These are phyloP conservation scores for Watsonalla binaria DNA, from an alignment of 2,888 invertebrate genomes.

Conservation along the genomic window DNA sequence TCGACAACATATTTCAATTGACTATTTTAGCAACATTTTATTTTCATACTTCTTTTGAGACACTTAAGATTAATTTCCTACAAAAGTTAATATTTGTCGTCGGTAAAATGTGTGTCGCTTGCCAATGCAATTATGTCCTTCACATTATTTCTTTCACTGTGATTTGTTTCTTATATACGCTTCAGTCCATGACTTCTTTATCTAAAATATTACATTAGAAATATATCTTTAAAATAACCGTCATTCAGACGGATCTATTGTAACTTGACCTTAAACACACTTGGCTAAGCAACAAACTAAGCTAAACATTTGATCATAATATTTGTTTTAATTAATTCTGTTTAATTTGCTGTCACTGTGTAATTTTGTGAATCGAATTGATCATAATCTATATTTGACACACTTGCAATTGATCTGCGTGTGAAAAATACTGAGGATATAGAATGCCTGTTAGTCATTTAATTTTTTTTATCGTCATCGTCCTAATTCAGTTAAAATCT, in stretches of 20 bases:
- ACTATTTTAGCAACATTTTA: too few relatives aligned
- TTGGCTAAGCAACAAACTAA: constrained; percentile 33
- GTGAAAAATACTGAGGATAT: too few relatives aligned
- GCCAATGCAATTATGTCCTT: too few relatives aligned
- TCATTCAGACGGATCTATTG: constrained; percentile 47
- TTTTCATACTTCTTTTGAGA: too few relatives aligned
- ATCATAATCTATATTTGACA: not conserved
- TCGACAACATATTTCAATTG: too few relatives aligned
- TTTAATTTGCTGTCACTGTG: constrained; percentile 12
- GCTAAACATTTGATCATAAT: constrained; percentile 23
- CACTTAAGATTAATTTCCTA: too few relatives aligned
- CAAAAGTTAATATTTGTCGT: too few relatives aligned
- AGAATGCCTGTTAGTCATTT: too few relatives aligned
- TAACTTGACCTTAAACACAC: constrained; percentile 39
- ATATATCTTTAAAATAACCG: constrained; percentile 40
- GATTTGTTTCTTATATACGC: not conserved
- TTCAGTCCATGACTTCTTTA: constrained; percentile 4
- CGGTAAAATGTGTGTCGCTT: too few relatives aligned
- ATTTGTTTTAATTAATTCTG: constrained; percentile 26
- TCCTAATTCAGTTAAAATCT: too few relatives aligned
- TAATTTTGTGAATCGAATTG: constrained; percentile 11
- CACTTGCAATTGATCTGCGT: too few relatives aligned
- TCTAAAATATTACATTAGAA: constrained; percentile 23
- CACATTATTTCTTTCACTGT: not conserved
- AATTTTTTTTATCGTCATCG: too few relatives aligned